Conservation (phyloP, 2,797 vertebrate genomes). For the Calcarius lapponicus region DNA sequence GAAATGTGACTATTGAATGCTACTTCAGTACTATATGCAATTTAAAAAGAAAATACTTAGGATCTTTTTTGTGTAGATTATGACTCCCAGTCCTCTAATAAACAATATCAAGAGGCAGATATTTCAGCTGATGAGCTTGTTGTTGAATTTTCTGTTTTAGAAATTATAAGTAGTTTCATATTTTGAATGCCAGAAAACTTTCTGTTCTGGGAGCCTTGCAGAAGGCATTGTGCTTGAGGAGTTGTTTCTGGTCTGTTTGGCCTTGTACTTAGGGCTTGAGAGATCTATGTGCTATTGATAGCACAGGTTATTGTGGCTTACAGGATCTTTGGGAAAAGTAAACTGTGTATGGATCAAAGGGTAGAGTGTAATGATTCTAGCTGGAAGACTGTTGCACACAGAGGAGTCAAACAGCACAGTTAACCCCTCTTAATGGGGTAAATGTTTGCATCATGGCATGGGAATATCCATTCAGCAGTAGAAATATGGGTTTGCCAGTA, state of each 20-base stretch:
- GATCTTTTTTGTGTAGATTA: not conserved
- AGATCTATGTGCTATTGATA: not conserved
- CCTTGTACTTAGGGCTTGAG: not conserved
- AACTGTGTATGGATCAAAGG: not conserved
- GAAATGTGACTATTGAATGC: not conserved
- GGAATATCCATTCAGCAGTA: not conserved
- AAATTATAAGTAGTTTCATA: not conserved
- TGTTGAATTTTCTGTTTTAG: not conserved
- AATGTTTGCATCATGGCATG: not conserved
- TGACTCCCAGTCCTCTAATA: not conserved
- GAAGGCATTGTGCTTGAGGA: not conserved
- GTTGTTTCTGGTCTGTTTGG: not conserved
- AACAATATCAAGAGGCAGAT: not conserved
- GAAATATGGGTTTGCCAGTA: not conserved
- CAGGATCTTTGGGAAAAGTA: not conserved
- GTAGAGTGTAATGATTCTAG: not conserved
- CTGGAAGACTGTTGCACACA: not conserved
- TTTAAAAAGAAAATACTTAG: not conserved
- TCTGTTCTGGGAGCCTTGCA: not conserved
- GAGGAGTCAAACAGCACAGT: not conserved
- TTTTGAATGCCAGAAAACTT: not conserved
- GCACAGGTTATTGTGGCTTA: not conserved
- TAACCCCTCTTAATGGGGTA: rapidly evolving
- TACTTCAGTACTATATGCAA: not conserved
- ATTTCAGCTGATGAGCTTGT: not conserved